Percentiles rank a stretch among this genome's conserved stretches.
These are phyloP conservation scores for Oscheius sp. DNA, from an alignment of 2,888 invertebrate genomes.

Conservation along the genomic window DNA sequence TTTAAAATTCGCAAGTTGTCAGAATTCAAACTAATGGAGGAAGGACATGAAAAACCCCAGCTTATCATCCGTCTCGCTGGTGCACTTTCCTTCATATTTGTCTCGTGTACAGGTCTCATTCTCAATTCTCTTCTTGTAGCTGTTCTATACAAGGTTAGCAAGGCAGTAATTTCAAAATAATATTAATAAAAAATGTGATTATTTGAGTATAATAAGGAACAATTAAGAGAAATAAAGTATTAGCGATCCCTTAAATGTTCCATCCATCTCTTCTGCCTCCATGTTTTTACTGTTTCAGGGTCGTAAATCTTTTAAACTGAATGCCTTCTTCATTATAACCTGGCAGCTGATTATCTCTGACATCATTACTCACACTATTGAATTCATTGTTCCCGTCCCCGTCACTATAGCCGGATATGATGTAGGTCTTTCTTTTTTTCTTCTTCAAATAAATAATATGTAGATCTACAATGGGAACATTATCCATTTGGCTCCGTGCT, in stretches of 20 bases:
- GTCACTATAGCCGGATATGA: constrained; percentile 7
- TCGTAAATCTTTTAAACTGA: not conserved
- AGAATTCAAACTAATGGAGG: too few species aligned
- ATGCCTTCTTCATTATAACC: constrained; percentile 13
- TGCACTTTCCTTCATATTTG: not conserved
- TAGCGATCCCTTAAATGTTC: too few species aligned
- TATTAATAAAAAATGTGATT: too few species aligned
- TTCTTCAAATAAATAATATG: not conserved
- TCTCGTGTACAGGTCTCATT: not conserved
- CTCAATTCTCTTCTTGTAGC: not conserved
- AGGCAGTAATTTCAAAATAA: not conserved
- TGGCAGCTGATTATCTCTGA: constrained; percentile 17
- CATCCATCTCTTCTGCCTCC: too few species aligned
- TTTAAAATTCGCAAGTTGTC: too few species aligned
- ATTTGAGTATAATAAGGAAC: too few species aligned
- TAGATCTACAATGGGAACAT: not conserved
- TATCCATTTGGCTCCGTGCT: not conserved
- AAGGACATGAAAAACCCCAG: too few species aligned
- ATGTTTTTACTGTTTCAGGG: not conserved
- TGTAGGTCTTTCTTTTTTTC: not conserved
- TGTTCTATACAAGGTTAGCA: not conserved
- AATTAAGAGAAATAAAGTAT: too few species aligned
- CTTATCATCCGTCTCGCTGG: not conserved
- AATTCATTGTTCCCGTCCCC: not conserved
- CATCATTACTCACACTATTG: not conserved